These are phyloP conservation scores for Pollenia angustigena DNA, from an alignment of 2,888 invertebrate species.

Conservation along the genomic window DNA sequence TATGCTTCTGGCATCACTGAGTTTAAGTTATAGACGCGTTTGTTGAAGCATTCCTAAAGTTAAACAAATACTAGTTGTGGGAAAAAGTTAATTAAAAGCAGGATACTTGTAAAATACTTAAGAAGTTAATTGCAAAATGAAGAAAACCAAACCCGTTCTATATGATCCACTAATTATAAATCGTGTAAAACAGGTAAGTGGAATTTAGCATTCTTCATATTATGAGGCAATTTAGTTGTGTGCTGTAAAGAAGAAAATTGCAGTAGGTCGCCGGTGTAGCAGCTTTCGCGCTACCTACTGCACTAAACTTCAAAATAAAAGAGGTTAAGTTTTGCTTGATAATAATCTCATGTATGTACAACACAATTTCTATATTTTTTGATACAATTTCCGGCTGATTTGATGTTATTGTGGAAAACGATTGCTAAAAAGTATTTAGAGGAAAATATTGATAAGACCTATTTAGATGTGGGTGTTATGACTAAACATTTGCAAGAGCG, in stretches of 20 bases:
- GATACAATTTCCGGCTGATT: neutral
- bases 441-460: conserved; percentile 91
- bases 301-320: conserved; percentile 37
- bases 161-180: conserved; percentile 86
- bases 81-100: neutral
- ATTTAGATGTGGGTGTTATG: conserved; percentile 93
- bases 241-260: conserved; percentile 8
- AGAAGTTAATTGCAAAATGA: conserved; percentile 75
- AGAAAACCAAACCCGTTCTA: conserved; percentile 80
- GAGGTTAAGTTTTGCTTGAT: conserved; percentile 77
- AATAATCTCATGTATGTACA: conserved; percentile 56
- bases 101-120: neutral
- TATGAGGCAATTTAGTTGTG: neutral
- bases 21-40: conserved; percentile 59
- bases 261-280: conserved; percentile 40
- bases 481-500: conserved; percentile 91
- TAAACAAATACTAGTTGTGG: conserved; percentile 18
- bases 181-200: conserved; percentile 86
- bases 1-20: neutral
- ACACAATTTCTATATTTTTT: conserved; percentile 16
- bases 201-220: neutral
- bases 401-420: neutral
- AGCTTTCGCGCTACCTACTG: conserved; percentile 48
- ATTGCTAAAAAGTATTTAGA: conserved; percentile 86
- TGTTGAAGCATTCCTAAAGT: conserved; percentile 56